Evolutionary conservation across 2,113 vertebrate species (phyloP).

Genomic region (Oceanites oceanicus): DNA sequence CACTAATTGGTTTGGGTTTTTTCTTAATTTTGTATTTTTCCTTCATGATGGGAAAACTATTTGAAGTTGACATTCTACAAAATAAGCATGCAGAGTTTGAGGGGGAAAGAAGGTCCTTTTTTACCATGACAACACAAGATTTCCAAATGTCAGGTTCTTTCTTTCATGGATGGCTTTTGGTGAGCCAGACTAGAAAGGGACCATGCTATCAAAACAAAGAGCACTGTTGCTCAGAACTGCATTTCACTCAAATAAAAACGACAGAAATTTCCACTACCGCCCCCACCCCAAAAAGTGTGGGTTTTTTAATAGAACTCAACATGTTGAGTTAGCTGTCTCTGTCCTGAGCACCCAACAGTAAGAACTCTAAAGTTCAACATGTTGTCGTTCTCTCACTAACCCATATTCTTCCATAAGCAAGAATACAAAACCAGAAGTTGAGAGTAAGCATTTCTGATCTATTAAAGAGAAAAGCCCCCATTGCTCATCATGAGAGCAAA

Average conservation of each 20-base stretch:
- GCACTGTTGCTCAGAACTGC: background rate
- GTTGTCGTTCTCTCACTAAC: background rate
- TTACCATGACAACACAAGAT: background rate
- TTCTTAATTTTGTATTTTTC: background rate
- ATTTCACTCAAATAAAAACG: background rate
- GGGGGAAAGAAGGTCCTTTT: background rate
- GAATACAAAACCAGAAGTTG: background rate
- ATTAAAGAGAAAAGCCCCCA: background rate
- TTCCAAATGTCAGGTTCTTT: background rate
- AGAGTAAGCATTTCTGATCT: background rate
- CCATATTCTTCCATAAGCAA: background rate
- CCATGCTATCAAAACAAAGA: background rate
- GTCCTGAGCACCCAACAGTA: background rate
- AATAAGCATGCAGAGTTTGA: background rate
- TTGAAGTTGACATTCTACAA: background rate
- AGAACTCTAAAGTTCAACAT: background rate
- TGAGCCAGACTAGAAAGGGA: background rate
- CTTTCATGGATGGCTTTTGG: background rate
- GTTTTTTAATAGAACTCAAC: background rate
- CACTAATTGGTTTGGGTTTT: background rate
- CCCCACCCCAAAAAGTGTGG: rapidly evolving
- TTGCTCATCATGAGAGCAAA: background rate
- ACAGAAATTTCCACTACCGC: background rate
- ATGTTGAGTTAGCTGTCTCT: background rate
- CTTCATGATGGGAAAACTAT: background rate